Evolutionary conservation across 2,797 vertebrate genomes (phyloP), one percentile per base, ranked within the genome.

Genomic region (Enteromius paludinosus): DNA sequence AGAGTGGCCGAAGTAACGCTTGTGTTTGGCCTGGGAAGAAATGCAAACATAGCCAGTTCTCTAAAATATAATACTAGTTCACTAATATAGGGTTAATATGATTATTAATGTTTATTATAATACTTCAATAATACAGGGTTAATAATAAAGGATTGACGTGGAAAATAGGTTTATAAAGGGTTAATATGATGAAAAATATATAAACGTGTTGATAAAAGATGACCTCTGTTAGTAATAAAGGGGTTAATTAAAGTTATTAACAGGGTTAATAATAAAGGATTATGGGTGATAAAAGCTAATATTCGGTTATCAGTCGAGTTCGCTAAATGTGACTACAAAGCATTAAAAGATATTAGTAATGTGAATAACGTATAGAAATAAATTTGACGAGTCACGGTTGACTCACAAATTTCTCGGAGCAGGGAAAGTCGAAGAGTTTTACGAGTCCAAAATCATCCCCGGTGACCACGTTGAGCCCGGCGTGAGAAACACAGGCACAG

Each of bases 341-440:
- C 9, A 23, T 56, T n/a, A n/a, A n/a, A 56, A 59, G 54, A 59
- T 5, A 59, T 5, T 3, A 1, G 54, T 11, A 56, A 23, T 38
- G 3, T 38, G 20, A 41, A 41, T 20, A 4, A 20, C 1, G 6
- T 17, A n/a, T n/a, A n/a, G 33, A n/a, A 41, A 12, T 11, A 30
- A 3, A 54, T 52, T 1, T 54, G 28, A 14, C 0, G 11, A 41
- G n/a, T 68, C 0, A 43, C 1, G 2, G 14, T 28, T 49, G 25
- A 47, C 97, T 95, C 90, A 99, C 98, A 92, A 97, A 99, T 88
- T 97, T 99, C 38, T 99, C 98, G 0, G 92, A 87, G 92, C 97
- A 98, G 3, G 98, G 98, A 87, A 99, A 99, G 20, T 98, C 97
- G 8, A 98, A 99, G 59, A 99, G 96, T 87, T 99, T 99, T 86